phyloP scores from a whole-genome alignment of 2,888 invertebrate genomes.

The Amphimallon solstitiale region DNA sequence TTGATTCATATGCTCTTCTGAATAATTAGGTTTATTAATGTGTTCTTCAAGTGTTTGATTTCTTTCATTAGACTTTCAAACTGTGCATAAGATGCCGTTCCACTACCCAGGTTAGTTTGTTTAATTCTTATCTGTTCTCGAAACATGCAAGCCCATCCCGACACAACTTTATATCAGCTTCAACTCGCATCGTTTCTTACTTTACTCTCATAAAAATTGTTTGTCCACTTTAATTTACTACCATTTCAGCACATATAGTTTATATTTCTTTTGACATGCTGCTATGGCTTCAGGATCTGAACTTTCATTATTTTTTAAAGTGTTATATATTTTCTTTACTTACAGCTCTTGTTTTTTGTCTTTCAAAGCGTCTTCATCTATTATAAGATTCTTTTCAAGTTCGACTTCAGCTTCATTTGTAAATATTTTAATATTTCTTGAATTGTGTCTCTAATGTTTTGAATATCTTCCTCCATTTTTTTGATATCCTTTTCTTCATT shows the following conservation, averaged over 20 bases:
- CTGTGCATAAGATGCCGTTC: constrained; percentile 73
- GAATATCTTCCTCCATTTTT: constrained; percentile 50
- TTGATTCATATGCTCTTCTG: constrained; percentile 69
- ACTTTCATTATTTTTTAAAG: constrained; percentile 74
- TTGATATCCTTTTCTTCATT: constrained; percentile 53
- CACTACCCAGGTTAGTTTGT: constrained; percentile 73
- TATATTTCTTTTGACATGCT: constrained; percentile 82
- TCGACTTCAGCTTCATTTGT: constrained; percentile 72
- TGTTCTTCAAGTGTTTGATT: constrained; percentile 65
- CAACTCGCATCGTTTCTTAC: constrained; percentile 77
- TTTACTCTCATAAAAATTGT: constrained; percentile 80
- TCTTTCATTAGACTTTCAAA: constrained; percentile 70
- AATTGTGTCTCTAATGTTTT: constrained; percentile 63
- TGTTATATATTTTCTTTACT: constrained; percentile 72
- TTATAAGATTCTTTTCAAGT: constrained; percentile 70
- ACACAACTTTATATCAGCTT: constrained; percentile 81
- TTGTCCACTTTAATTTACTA: constrained; percentile 80
- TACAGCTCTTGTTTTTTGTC: constrained; percentile 71
- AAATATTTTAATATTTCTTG: constrained; percentile 66
- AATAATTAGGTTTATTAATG: constrained; percentile 63
- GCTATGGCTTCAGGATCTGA: constrained; percentile 74
- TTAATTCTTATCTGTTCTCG: constrained; percentile 72
- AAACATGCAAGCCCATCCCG: constrained; percentile 77
- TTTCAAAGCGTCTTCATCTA: constrained; percentile 73
- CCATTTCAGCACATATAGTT: constrained; percentile 84